Percentiles rank a stretch among this genome's conserved stretches.
phyloP scores from a whole-genome alignment of 2,888 invertebrate genomes.

The Drosophila borealis region DNA sequence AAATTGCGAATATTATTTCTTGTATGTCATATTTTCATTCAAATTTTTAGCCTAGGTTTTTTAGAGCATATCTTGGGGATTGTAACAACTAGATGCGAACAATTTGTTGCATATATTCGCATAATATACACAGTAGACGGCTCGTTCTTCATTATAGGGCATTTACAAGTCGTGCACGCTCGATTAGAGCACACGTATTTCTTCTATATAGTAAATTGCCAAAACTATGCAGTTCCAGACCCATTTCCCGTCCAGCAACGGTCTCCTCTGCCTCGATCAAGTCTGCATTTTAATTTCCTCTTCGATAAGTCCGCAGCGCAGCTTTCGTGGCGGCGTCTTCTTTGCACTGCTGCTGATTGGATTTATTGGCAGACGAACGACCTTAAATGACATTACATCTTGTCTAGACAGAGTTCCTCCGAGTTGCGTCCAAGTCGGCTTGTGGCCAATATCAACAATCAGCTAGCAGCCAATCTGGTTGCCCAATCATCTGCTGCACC shows the following conservation, averaged over 20 bases:
- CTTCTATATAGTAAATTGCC: conserved; percentile 42
- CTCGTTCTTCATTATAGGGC: not conserved
- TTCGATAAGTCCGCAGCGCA: conserved; percentile 46
- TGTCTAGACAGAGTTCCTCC: conserved; percentile 60
- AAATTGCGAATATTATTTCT: too few relatives aligned
- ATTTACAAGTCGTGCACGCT: not conserved
- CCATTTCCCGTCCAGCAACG: not conserved
- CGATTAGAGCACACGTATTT: not conserved
- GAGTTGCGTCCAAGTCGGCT: not conserved
- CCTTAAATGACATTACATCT: conserved; percentile 72
- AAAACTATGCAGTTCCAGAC: conserved; percentile 9
- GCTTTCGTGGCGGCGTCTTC: not conserved
- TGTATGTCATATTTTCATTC: too few relatives aligned
- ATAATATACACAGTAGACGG: not conserved
- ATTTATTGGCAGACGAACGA: conserved; percentile 71
- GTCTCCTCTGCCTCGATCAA: conserved; percentile 35
- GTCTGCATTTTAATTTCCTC: conserved; percentile 71
- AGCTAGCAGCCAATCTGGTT: conserved; percentile 17
- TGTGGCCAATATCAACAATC: conserved; percentile 24
- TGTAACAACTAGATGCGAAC: too few relatives aligned
- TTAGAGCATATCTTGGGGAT: too few relatives aligned
- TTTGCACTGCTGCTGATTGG: conserved; percentile 56
- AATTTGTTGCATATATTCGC: too few relatives aligned
- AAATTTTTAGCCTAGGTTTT: too few relatives aligned
- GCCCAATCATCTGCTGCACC: conserved; percentile 26